A percentile compares a stretch with the other conserved stretches of the same genome.
Evolutionary conservation across 2,888 invertebrate genomes (phyloP).

Genomic region (Euplexia lucipara): DNA sequence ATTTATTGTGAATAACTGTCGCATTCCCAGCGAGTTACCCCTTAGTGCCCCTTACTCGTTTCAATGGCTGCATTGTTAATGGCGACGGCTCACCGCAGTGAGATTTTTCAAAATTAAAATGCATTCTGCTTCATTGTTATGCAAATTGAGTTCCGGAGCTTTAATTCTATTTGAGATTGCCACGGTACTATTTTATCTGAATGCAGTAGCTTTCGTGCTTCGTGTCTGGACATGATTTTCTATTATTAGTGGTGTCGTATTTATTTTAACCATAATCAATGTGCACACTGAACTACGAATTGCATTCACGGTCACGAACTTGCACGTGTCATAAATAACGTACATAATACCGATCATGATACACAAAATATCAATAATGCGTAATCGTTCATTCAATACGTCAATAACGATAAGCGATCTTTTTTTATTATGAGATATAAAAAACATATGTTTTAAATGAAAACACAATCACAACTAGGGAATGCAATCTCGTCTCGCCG

Average conservation of each 20-base stretch:
- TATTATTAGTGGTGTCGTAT: constrained; percentile 59
- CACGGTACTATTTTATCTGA: constrained; percentile 49
- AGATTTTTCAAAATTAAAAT: constrained; percentile 77
- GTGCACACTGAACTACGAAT: constrained; percentile 45
- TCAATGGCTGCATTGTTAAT: constrained; percentile 74
- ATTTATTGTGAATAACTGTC: constrained; percentile 76
- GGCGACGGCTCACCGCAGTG: constrained; percentile 59
- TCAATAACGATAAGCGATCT: constrained; percentile 25
- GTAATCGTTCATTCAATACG: constrained; percentile 22
- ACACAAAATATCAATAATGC: constrained; percentile 19
- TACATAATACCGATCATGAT: constrained; percentile 25
- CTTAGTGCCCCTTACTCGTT: constrained; percentile 70
- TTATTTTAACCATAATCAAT: constrained; percentile 50
- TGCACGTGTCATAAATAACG: constrained; percentile 25
- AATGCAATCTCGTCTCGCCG: too few relatives aligned
- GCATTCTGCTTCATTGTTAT: constrained; percentile 75
- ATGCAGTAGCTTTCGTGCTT: constrained; percentile 42
- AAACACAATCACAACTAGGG: not conserved
- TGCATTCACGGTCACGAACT: constrained; percentile 70
- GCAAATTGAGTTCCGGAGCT: constrained; percentile 71
- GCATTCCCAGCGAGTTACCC: constrained; percentile 70
- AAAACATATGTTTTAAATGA: constrained; percentile 12
- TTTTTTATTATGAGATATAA: constrained; percentile 16
- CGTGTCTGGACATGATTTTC: constrained; percentile 66
- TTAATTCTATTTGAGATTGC: constrained; percentile 63